Conservation (phyloP, 2,113 vertebrate genomes). For the Pygoscelis adeliae region DNA sequence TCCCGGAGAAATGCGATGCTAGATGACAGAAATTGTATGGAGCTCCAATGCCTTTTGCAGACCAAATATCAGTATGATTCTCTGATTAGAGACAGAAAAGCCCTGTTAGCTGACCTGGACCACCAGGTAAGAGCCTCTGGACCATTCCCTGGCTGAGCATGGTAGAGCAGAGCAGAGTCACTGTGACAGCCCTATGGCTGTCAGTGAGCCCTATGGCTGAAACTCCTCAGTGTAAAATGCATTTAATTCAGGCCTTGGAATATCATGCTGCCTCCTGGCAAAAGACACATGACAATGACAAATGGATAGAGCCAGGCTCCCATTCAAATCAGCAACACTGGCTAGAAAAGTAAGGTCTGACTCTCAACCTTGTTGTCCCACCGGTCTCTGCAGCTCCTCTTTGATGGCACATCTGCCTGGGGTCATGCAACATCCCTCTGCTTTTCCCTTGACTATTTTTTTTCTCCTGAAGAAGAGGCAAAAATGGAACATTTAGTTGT, state of each 20-base stretch:
- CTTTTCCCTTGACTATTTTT: background rate
- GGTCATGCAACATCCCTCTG: background rate
- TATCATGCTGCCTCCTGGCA: background rate
- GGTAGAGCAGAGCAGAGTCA: background rate
- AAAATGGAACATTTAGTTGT: background rate
- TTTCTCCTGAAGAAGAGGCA: background rate
- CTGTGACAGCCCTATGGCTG: background rate
- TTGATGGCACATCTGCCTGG: background rate
- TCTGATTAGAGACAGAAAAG: slow-evolving; percentile 64
- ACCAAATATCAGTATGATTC: slow-evolving; percentile 41
- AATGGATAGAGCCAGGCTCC: background rate
- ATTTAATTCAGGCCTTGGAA: background rate
- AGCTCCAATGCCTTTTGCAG: slow-evolving; percentile 55
- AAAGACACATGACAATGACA: background rate
- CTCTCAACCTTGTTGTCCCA: background rate
- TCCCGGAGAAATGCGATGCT: background rate
- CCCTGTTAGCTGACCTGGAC: slow-evolving; percentile 52
- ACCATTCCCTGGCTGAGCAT: background rate
- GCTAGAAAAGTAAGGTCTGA: background rate
- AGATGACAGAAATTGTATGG: slow-evolving; percentile 34
- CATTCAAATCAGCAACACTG: background rate
- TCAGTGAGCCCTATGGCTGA: background rate
- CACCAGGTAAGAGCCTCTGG: slow-evolving; percentile 60
- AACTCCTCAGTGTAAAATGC: background rate
- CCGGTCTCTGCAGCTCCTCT: background rate